Percentiles rank a stretch among this genome's conserved stretches.
Evolutionary conservation across 2,888 invertebrate species (phyloP).

Genomic region (Yponomeuta evonymella): DNA sequence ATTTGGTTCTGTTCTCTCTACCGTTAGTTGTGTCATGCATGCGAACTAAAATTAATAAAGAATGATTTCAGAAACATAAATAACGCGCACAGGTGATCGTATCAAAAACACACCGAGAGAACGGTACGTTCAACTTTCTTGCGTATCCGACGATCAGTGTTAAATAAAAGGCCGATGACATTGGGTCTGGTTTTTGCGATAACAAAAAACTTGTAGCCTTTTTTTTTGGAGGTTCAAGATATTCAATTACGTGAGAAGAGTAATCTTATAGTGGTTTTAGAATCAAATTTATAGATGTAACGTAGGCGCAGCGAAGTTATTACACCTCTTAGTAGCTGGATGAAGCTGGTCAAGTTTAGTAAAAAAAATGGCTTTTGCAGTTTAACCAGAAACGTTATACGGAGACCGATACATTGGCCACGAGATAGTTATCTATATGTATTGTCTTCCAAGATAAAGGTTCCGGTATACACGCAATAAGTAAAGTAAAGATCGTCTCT

Average conservation of each 20-base stretch:
- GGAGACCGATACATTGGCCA: no score
- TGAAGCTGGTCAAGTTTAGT: no score
- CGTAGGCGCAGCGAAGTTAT: no score
- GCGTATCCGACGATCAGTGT: not conserved
- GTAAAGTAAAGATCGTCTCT: not conserved
- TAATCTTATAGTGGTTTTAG: not conserved
- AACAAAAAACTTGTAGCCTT: not conserved
- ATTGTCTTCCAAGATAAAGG: not conserved
- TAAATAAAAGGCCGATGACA: slow-evolving; percentile 3
- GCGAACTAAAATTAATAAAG: not conserved
- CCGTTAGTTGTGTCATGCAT: no score
- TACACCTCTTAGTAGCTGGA: no score
- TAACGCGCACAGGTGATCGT: not conserved
- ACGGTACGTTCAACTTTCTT: slow-evolving; percentile 1
- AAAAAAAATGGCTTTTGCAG: no score
- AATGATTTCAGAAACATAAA: not conserved
- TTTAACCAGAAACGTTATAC: no score
- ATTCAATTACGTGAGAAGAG: not conserved
- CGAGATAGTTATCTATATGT: not conserved
- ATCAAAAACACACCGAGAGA: not conserved
- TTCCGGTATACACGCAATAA: slow-evolving; percentile 5
- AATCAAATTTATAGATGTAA: not conserved
- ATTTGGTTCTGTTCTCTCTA: no score
- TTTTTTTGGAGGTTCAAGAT: not conserved
- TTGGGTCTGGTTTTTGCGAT: not conserved